These are phyloP conservation scores for Drosophila carrolli DNA, from an alignment of 1,140 invertebrate genomes.

Conservation along the genomic window DNA sequence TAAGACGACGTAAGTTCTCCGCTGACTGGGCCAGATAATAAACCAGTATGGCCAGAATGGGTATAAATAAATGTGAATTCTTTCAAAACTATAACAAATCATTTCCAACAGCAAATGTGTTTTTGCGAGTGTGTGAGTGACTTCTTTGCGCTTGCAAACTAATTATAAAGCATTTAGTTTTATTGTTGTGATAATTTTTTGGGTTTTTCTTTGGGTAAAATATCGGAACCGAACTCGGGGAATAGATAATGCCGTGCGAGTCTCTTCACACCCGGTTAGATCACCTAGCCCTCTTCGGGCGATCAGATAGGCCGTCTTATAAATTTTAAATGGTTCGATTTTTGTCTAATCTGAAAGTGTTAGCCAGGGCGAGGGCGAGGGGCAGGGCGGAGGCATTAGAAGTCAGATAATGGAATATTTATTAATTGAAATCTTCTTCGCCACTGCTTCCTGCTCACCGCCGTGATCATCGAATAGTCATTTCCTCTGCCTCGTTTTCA, in stretches of 20 bases:
- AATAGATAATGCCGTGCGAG: slow-evolving; percentile 63
- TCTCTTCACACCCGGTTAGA: slow-evolving; percentile 46
- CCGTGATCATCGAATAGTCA: slow-evolving; percentile 45
- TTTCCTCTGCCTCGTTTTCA: slow-evolving; percentile 30
- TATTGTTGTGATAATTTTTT: slow-evolving; percentile 81
- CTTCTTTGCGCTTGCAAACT: slow-evolving; percentile 62
- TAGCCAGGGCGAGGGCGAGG: neutral
- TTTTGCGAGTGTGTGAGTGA: neutral
- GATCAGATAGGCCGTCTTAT: slow-evolving; percentile 52
- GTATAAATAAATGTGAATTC: slow-evolving; percentile 41
- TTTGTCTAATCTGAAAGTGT: slow-evolving; percentile 60
- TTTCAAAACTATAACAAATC: slow-evolving; percentile 64
- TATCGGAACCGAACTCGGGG: slow-evolving; percentile 34
- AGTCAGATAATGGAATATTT: slow-evolving; percentile 58
- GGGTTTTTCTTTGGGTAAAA: slow-evolving; percentile 25
- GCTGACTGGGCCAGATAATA: slow-evolving; percentile 57
- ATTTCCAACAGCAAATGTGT: slow-evolving; percentile 40
- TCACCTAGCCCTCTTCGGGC: slow-evolving; percentile 33
- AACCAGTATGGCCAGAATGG: slow-evolving; percentile 59
- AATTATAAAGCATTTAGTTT: slow-evolving; percentile 84
- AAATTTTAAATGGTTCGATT: slow-evolving; percentile 58
- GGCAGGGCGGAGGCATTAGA: neutral
- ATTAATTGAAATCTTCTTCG: slow-evolving; percentile 61
- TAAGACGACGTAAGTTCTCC: slow-evolving; percentile 73
- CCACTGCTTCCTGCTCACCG: slow-evolving; percentile 45